phyloP scores from a whole-genome alignment of 1,140 invertebrate species.

The Lordiphosa collinella region DNA sequence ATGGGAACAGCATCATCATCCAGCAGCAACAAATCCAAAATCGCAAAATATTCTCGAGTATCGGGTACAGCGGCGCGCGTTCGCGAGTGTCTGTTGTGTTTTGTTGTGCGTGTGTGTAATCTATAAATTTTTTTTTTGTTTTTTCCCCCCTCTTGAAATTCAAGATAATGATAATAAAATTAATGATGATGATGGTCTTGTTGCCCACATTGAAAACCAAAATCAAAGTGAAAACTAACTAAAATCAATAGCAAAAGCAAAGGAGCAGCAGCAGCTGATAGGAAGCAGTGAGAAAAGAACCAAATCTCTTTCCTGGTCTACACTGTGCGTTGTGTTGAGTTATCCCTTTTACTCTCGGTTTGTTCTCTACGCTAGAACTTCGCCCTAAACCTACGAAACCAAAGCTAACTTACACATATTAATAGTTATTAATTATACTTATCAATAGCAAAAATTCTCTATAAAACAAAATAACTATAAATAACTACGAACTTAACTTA shows the following conservation, averaged over 20 bases:
- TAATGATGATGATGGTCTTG: slow-evolving; percentile 16
- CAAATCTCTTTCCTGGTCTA: not conserved
- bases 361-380: slow-evolving; percentile 16
- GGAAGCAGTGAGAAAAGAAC: not conserved
- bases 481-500: slow-evolving; percentile 31
- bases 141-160: slow-evolving; percentile 13
- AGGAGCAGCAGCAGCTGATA: not conserved
- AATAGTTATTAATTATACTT: slow-evolving; percentile 33
- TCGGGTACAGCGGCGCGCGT: slow-evolving; percentile 24
- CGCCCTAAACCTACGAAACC: slow-evolving; percentile 6
- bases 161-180: slow-evolving; percentile 27
- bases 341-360: slow-evolving; percentile 9
- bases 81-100: slow-evolving; percentile 20
- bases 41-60: slow-evolving; percentile 1
- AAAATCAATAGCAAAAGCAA: slow-evolving; percentile 1
- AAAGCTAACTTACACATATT: slow-evolving; percentile 26
- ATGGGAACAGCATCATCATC: slow-evolving; percentile 5
- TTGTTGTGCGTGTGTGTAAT: slow-evolving; percentile 10
- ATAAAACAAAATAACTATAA: slow-evolving; percentile 16
- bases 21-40: not conserved
- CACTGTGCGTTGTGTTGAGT: too few relatives aligned
- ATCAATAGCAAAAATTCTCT: slow-evolving; percentile 30
- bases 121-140: slow-evolving; percentile 21
- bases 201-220: not conserved
- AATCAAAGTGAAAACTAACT: slow-evolving; percentile 41